Conservation (phyloP, 2,797 vertebrate species). For the Margarornis squamiger region DNA sequence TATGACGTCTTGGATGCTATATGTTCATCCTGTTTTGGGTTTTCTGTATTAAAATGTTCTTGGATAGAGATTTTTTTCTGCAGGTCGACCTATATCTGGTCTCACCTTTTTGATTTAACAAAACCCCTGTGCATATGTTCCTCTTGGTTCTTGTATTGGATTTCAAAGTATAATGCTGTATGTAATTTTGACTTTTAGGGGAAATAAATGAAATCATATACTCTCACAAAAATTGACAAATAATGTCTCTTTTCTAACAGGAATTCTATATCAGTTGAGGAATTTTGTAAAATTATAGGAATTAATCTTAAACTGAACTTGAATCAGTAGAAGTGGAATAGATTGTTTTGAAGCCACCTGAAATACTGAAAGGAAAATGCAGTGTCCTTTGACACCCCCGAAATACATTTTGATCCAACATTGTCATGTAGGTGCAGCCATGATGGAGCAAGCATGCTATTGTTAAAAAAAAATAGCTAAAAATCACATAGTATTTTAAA, state of each 20-base stretch:
- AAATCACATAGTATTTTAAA: background rate
- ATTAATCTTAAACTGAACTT: background rate
- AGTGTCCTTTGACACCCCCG: background rate
- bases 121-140: background rate
- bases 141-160: background rate
- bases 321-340: background rate
- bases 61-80: background rate
- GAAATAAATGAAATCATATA: background rate
- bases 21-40: background rate
- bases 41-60: background rate
- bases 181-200: background rate
- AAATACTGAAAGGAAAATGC: background rate
- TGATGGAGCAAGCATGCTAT: background rate
- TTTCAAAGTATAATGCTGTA: background rate
- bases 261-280: background rate
- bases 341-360: background rate
- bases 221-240: background rate
- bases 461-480: background rate
- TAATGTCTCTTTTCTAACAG: background rate
- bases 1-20: background rate
- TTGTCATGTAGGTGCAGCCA: background rate
- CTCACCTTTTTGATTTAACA: background rate
- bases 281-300: background rate
- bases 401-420: background rate
- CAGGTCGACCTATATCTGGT: background rate